Evolutionary conservation across 2,797 vertebrate species (phyloP).

Genomic region (Acipenser transmontanus): DNA sequence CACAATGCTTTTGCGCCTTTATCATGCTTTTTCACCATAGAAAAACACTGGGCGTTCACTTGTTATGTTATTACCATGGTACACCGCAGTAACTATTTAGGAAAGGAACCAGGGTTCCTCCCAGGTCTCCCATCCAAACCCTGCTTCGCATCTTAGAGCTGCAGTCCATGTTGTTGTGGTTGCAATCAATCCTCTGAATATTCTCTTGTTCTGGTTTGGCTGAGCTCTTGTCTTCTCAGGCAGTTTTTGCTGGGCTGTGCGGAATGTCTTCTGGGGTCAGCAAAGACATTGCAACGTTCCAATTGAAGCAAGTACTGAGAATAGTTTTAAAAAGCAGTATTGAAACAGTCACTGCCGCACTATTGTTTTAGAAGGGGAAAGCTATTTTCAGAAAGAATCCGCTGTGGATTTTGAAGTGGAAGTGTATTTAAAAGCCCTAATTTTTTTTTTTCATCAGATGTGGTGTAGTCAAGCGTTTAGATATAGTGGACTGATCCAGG

Average conservation of each 20-base stretch:
- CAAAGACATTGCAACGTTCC: background rate
- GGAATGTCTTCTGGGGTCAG: constrained; percentile 6
- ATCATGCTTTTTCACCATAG: no score
- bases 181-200: no score
- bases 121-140: no score
- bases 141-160: no score
- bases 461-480: constrained; percentile 46
- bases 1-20: no score
- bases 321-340: background rate
- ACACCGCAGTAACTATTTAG: no score
- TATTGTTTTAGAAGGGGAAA: constrained; percentile 54
- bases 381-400: constrained; percentile 54
- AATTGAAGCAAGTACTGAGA: constrained; percentile 3
- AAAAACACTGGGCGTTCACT: no score
- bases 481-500: constrained; percentile 40
- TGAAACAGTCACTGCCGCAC: constrained; percentile 6
- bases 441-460: constrained; percentile 72
- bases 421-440: constrained; percentile 62
- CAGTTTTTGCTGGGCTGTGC: constrained; percentile 11
- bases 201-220: background rate
- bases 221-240: background rate
- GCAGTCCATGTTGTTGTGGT: no score
- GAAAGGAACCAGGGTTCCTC: no score
- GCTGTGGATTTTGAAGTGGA: constrained; percentile 48
- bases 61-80: no score